phyloP scores from a whole-genome alignment of 2,888 invertebrate species.

The Eupithecia insigniata region DNA sequence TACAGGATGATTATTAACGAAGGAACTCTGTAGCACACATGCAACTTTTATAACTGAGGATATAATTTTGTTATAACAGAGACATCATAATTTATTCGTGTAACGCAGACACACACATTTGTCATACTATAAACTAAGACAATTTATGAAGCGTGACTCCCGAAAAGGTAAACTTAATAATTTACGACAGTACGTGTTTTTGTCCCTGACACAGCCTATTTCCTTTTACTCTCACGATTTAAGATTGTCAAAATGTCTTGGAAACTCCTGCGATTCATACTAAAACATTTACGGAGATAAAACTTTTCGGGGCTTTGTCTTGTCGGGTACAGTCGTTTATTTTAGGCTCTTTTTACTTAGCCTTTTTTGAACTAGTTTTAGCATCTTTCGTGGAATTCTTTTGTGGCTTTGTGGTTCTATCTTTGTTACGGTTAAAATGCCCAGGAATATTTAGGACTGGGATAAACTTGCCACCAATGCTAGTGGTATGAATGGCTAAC shows the following conservation, averaged over 20 bases:
- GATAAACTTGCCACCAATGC: not conserved
- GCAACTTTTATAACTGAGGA: slow-evolving; percentile 4
- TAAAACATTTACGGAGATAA: slow-evolving; percentile 16
- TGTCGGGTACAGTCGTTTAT: slow-evolving; percentile 18
- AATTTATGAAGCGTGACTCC: slow-evolving; percentile 42
- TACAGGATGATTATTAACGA: not conserved
- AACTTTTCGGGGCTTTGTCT: slow-evolving; percentile 20
- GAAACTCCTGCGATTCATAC: slow-evolving; percentile 26
- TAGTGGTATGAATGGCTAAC: not conserved
- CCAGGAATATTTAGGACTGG: not conserved
- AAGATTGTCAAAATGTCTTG: slow-evolving; percentile 27
- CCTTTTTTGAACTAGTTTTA: not conserved
- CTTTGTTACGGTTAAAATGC: not conserved
- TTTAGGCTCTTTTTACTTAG: slow-evolving; percentile 4
- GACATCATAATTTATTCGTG: slow-evolving; percentile 20
- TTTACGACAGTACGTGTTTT: slow-evolving; percentile 45
- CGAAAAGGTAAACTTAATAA: slow-evolving; percentile 41
- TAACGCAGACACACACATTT: slow-evolving; percentile 16
- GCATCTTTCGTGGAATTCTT: slow-evolving; percentile 6
- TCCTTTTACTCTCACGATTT: slow-evolving; percentile 34
- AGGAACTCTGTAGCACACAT: not conserved
- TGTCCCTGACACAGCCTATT: slow-evolving; percentile 45
- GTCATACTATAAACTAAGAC: slow-evolving; percentile 30
- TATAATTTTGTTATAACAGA: slow-evolving; percentile 8
- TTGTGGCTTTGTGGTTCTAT: not conserved